Evolutionary conservation across 2,888 invertebrate species (phyloP), one percentile per base, ranked within the genome.

Genomic region (Pseudeuparius sepicola): DNA sequence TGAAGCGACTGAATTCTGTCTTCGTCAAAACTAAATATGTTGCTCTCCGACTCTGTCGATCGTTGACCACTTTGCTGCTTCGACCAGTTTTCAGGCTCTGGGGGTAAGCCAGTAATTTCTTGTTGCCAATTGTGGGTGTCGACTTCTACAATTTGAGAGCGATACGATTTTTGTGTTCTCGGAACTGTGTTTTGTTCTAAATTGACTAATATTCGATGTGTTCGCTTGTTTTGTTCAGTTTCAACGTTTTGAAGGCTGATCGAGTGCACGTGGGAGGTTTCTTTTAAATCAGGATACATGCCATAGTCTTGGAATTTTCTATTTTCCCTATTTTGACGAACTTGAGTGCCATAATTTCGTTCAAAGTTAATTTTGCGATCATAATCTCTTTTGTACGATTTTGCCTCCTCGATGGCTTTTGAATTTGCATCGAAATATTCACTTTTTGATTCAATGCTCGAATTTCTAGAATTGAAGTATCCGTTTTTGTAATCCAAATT

Each of bases 21-120:
- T 54, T 80, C 78, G 52, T 81, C 81, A 47, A 81, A 81, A 57
- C 80, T 80, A 50, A 81, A 81, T 4, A 81, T 76, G 29, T 75
- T 75, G 45, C 79, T 71, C 41, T 72, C 70, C n/a, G 79, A 79
- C 26, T 79, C 78, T 10, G 78, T 71, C 4, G 78, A 72, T 13
- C 76, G 60, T 52, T 72, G 73, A 23, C 61, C 66, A 15, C 41
- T 44, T 31, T 39, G 46, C 18, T 45, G 46, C 15, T 40, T 13
- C 4, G 69, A 59, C 45, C 61, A 66, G 37, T 50, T 58, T 48
- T 43, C 64, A 12, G 68, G 65, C 52, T 72, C 71, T 0, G 69
- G 67, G 31, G 67, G 66, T 11, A 70, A 55, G 2, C 67, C 69
- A 1, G 59, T 59, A 38, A 71, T 69, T 49, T 63, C 65, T 44